A percentile compares a stretch with the other conserved stretches of the same genome.
These are phyloP conservation scores for Chelon labrosus DNA, from an alignment of 2,797 vertebrate genomes.

Conservation along the genomic window DNA sequence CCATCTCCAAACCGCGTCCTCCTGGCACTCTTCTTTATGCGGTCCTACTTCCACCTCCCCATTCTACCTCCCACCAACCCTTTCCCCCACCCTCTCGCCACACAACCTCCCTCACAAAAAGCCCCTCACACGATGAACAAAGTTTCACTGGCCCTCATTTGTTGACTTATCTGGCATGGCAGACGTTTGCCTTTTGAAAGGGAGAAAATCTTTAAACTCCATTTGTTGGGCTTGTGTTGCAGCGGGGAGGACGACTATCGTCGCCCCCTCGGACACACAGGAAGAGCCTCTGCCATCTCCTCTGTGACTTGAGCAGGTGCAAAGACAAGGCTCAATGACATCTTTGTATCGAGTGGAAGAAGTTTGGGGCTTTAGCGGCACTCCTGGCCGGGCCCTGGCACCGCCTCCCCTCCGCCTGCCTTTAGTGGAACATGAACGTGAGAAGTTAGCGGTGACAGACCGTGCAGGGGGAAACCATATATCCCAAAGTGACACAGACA, in stretches of 20 bases:
- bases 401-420: slow-evolving; percentile 48
- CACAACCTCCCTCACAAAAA: slow-evolving; percentile 47
- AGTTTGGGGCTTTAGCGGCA: slow-evolving; percentile 47
- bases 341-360: slow-evolving; percentile 81
- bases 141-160: slow-evolving; percentile 73
- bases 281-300: slow-evolving; percentile 79
- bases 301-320: slow-evolving; percentile 84
- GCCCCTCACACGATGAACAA: slow-evolving; percentile 61
- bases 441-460: slow-evolving; percentile 52
- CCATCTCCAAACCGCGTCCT: slow-evolving; percentile 56
- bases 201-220: slow-evolving; percentile 21
- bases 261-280: slow-evolving; percentile 51
- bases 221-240: slow-evolving; percentile 36
- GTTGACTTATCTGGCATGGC: slow-evolving; percentile 69
- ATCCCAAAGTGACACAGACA: slow-evolving; percentile 68
- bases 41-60: slow-evolving; percentile 29
- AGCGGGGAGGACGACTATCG: slow-evolving; percentile 36
- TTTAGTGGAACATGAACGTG: slow-evolving; percentile 65
- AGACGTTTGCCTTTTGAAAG: slow-evolving; percentile 22
- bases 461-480: slow-evolving; percentile 53
- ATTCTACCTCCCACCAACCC: slow-evolving; percentile 10
- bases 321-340: slow-evolving; percentile 80
- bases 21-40: slow-evolving; percentile 63
- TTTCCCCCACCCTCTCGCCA: neutral
- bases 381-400: slow-evolving; percentile 12